These are phyloP conservation scores for Onchidella celtica DNA, from an alignment of 2,888 invertebrate species.

Conservation along the genomic window DNA sequence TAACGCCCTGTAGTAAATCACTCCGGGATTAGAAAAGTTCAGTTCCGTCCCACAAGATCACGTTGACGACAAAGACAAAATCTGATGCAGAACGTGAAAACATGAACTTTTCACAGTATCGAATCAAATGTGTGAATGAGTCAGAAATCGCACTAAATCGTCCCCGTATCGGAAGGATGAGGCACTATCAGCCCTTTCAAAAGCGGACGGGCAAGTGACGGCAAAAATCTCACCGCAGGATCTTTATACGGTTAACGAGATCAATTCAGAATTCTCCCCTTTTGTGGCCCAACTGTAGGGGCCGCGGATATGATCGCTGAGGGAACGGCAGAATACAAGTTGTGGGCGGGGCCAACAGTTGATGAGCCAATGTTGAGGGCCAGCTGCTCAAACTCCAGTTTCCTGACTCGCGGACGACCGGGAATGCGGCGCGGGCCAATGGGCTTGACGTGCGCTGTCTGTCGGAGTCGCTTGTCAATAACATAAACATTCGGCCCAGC, in stretches of 20 bases:
- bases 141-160: too few relatives aligned
- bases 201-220: background rate
- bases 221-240: slow-evolving; percentile 23
- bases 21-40: too few relatives aligned
- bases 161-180: too few relatives aligned
- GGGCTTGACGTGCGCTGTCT: background rate
- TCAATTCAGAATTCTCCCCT: slow-evolving; percentile 24
- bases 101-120: too few relatives aligned
- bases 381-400: background rate
- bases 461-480: background rate
- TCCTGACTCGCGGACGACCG: slow-evolving; percentile 14
- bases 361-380: slow-evolving; percentile 4
- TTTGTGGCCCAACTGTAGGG: background rate
- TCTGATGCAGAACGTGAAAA: too few relatives aligned
- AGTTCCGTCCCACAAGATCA: too few relatives aligned
- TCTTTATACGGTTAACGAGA: slow-evolving; percentile 33
- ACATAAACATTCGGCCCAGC: background rate
- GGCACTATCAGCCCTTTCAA: background rate
- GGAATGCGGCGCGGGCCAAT: background rate
- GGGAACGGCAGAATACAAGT: background rate
- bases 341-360: background rate
- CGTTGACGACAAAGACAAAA: too few relatives aligned
- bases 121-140: too few relatives aligned
- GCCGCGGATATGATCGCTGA: background rate
- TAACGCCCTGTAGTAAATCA: too few relatives aligned